Percentiles rank a stretch among this genome's conserved stretches.
phyloP scores from a whole-genome alignment of 2,888 invertebrate species.

The Masnerella sp. region DNA sequence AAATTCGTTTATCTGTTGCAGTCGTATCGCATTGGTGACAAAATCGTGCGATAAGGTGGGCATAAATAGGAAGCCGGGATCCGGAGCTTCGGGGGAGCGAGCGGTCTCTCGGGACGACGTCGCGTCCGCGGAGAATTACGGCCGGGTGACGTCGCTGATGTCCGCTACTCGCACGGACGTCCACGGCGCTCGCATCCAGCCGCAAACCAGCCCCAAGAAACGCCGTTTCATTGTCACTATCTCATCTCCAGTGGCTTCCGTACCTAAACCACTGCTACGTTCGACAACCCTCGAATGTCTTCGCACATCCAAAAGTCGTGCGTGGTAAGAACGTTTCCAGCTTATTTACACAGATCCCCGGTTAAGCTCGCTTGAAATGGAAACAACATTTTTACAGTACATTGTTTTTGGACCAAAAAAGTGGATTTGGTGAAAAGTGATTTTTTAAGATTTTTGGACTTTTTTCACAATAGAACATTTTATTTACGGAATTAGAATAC shows the following conservation, averaged over 20 bases:
- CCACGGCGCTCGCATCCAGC: constrained; percentile 60
- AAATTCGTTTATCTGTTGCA: constrained; percentile 8
- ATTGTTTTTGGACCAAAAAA: neutral
- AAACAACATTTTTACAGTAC: neutral
- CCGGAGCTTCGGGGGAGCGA: constrained; percentile 37
- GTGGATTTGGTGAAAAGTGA: no score
- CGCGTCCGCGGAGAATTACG: constrained; percentile 62
- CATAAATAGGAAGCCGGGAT: constrained; percentile 33
- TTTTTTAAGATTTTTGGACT: no score
- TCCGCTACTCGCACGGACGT: constrained; percentile 70
- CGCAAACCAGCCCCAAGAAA: constrained; percentile 57
- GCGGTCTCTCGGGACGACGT: constrained; percentile 62
- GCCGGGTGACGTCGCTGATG: constrained; percentile 71
- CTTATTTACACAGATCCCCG: constrained; percentile 16
- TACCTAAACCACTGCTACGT: constrained; percentile 69
- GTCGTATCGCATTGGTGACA: constrained; percentile 8
- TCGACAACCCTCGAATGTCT: constrained; percentile 76
- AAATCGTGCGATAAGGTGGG: constrained; percentile 15
- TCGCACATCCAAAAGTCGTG: constrained; percentile 76
- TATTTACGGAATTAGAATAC: no score
- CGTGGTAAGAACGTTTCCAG: constrained; percentile 68
- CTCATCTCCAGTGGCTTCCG: constrained; percentile 65
- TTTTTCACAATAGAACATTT: no score
- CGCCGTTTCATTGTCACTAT: constrained; percentile 61
- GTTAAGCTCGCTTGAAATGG: neutral